A percentile compares a stretch with the other conserved stretches of the same genome.
Evolutionary conservation across 2,797 vertebrate genomes (phyloP).

Genomic region (Gallinago nigripennis): DNA sequence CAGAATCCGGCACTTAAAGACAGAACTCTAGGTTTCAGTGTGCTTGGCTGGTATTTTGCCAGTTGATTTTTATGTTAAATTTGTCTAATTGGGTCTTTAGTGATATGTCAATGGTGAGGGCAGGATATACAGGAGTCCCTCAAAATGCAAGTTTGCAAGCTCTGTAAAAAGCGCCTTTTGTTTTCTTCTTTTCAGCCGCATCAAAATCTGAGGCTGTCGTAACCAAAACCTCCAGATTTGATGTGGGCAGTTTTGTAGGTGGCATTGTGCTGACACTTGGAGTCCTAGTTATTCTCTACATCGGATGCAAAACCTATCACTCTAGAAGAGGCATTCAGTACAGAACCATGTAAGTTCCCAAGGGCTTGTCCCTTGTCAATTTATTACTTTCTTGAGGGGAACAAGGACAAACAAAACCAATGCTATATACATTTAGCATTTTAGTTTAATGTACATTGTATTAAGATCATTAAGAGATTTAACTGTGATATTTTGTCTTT

Average conservation of each 20-base stretch:
- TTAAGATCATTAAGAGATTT: not conserved
- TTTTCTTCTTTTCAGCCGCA: conserved; percentile 56
- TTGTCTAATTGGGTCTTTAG: not conserved
- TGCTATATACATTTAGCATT: not conserved
- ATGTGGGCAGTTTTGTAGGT: conserved; percentile 81
- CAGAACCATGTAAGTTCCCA: conserved; percentile 81
- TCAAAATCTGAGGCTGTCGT: conserved; percentile 19
- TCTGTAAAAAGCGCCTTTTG: not conserved
- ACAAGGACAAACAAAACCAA: not conserved
- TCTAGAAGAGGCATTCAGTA: conserved; percentile 80
- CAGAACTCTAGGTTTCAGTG: not conserved
- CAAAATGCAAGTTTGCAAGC: not conserved
- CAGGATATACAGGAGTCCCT: not conserved
- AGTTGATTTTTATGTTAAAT: not conserved
- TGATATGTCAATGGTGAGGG: not conserved
- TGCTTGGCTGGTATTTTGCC: not conserved
- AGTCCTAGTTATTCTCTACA: conserved; percentile 72
- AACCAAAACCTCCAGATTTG: conserved; percentile 71
- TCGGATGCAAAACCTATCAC: conserved; percentile 81
- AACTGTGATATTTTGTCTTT: not conserved
- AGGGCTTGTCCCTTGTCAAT: not conserved
- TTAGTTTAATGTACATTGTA: not conserved
- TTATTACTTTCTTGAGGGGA: not conserved
- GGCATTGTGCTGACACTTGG: conserved; percentile 81
- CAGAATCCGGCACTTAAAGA: not conserved